Percentiles rank a stretch among this genome's conserved stretches.
Evolutionary conservation across 2,888 invertebrate species (phyloP).

Genomic region (Stenolophus ochropezus): DNA sequence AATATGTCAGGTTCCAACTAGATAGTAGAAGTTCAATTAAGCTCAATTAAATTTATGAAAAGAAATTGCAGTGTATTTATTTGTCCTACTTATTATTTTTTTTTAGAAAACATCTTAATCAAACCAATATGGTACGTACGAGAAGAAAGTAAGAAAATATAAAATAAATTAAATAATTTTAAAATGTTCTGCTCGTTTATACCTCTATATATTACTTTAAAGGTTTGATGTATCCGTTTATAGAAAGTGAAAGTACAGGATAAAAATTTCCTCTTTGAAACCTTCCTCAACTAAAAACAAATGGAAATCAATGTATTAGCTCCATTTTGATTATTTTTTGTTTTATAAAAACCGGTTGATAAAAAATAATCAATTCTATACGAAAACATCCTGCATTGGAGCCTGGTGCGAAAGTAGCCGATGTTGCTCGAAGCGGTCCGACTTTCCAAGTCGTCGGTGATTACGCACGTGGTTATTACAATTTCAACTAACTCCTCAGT

Average conservation of each 20-base stretch:
- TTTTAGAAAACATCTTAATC: not conserved
- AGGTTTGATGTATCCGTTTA: not conserved
- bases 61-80: not conserved
- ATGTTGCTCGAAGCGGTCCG: conserved; percentile 60
- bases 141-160: not conserved
- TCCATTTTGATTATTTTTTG: not conserved
- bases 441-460: conserved; percentile 55
- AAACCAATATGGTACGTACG: not conserved
- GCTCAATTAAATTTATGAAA: too few species aligned
- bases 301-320: not conserved
- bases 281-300: not conserved
- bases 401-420: conserved; percentile 53
- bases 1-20: too few species aligned
- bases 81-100: not conserved
- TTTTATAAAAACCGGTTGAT: not conserved
- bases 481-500: conserved; percentile 57
- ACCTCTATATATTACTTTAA: not conserved
- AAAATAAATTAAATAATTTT: not conserved
- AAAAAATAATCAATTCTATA: conserved; percentile 20
- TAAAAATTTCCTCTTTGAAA: not conserved
- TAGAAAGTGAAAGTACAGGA: not conserved
- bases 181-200: not conserved
- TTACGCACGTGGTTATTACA: conserved; percentile 66
- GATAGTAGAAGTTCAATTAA: too few species aligned
- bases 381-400: conserved; percentile 14